Percentiles rank a stretch among this genome's conserved stretches.
phyloP scores from a whole-genome alignment of 2,797 vertebrate species.

The Girardinus metallicus region DNA sequence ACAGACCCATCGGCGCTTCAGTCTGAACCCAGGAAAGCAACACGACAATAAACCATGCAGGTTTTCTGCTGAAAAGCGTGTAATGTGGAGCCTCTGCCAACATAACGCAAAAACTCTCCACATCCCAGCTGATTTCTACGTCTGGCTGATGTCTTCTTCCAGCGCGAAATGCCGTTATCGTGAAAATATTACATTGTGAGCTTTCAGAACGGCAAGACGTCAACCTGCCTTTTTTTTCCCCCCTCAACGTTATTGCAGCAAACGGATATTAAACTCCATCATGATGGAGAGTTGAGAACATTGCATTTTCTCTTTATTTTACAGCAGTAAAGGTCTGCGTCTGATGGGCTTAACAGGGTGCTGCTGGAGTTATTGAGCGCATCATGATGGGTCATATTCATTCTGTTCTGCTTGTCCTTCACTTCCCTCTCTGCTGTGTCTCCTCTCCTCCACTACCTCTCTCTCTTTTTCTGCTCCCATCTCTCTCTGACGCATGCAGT shows the following conservation, averaged over 20 bases:
- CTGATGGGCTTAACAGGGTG: slow-evolving; percentile 55
- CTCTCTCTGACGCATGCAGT: slow-evolving; percentile 64
- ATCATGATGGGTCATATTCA: slow-evolving; percentile 50
- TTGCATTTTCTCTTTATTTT: slow-evolving; percentile 37
- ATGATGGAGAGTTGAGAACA: slow-evolving; percentile 55
- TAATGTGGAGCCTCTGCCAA: neutral
- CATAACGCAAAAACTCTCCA: neutral
- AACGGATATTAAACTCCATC: slow-evolving; percentile 67
- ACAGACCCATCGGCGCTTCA: neutral
- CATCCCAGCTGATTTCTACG: neutral
- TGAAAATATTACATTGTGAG: slow-evolving; percentile 53
- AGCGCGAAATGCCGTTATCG: slow-evolving; percentile 21
- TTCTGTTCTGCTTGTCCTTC: slow-evolving; percentile 42
- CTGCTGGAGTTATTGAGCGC: slow-evolving; percentile 54
- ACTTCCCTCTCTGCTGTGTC: slow-evolving; percentile 27
- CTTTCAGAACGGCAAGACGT: slow-evolving; percentile 46
- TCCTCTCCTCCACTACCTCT: slow-evolving; percentile 10
- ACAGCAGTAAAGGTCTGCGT: slow-evolving; percentile 45
- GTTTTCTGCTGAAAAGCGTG: neutral
- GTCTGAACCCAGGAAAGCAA: neutral
- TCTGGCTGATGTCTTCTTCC: neutral
- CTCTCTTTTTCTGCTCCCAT: slow-evolving; percentile 19
- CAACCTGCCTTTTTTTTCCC: slow-evolving; percentile 27
- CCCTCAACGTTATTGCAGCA: slow-evolving; percentile 38
- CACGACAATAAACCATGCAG: neutral